A percentile compares a stretch with the other conserved stretches of the same genome.
Evolutionary conservation across 2,888 invertebrate genomes (phyloP).

Genomic region (Melanchra persicariae): DNA sequence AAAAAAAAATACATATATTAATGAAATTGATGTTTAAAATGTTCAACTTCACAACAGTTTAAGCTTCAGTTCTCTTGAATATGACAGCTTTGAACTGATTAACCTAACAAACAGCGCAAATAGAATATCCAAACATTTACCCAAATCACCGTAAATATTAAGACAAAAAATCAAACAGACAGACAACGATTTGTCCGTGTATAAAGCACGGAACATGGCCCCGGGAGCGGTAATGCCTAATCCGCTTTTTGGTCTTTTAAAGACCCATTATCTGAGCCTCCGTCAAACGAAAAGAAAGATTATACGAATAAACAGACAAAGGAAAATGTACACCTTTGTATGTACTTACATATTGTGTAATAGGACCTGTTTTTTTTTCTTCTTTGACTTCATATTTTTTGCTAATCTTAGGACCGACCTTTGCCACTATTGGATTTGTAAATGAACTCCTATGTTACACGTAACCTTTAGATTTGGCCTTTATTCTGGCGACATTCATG

Average conservation of each 20-base stretch:
- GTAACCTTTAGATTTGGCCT: background rate
- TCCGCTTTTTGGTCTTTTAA: constrained; percentile 73
- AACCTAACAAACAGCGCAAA: background rate
- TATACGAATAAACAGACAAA: constrained; percentile 70
- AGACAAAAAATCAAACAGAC: constrained; percentile 15
- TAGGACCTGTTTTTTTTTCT: constrained; percentile 1
- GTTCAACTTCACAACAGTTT: background rate
- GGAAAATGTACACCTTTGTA: constrained; percentile 54
- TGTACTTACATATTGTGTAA: constrained; percentile 38
- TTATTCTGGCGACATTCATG: background rate
- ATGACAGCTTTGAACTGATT: background rate
- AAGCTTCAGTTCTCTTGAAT: no score
- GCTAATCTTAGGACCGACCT: constrained; percentile 24
- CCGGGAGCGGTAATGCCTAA: constrained; percentile 63
- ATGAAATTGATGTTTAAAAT: background rate
- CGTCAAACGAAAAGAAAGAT: constrained; percentile 71
- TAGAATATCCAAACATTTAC: background rate
- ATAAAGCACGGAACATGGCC: constrained; percentile 30
- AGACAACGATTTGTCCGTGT: constrained; percentile 11
- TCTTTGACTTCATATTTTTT: constrained; percentile 32
- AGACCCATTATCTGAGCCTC: constrained; percentile 72
- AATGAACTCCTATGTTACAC: constrained; percentile 7
- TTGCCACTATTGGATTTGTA: constrained; percentile 14
- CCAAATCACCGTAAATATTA: background rate
- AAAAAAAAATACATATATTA: background rate